Evolutionary conservation across 2,888 invertebrate genomes (phyloP), one percentile per base, ranked within the genome.

Genomic region (Arctia plantaginis): DNA sequence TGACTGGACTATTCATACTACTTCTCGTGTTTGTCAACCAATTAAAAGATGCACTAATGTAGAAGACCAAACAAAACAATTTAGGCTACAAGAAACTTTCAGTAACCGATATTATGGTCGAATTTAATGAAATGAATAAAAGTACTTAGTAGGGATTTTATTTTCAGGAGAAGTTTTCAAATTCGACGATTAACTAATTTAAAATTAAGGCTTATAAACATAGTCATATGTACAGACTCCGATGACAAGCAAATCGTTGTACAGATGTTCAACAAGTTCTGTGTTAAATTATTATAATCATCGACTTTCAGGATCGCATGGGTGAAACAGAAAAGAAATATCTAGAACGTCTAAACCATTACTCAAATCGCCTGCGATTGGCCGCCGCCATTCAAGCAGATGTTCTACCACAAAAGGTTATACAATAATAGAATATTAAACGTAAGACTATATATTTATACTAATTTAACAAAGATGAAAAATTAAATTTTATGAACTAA

Each of bases 361-460:
- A 92, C 79, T 93, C 95, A 0, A 90, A 94, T 23, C 91, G 92
- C 4, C 89, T 96, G 1, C 93, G 94, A 15, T 77, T 95, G 13
- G 95, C 95, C 10, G 94, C 95, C 0, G 94, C 95, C 0, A 81
- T 96, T 59, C 94, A 96, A 85, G 91, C 90, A 0, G 94, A 96
- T 71, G 87, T 94, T 33, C 77, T 91, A 10, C 95, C 95, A 1
- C 86, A 84, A 80, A 94, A 93, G 90, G 95, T 95, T 84, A 59
- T 20, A n/a, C 23, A 7, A 23, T 18, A 18, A 30, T 7, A 62
- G 2, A 30, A 62, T 62, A 62, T 30, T 30, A 18, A 30, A 30
- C 27, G 18, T 30, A 62, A 3, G n/a, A 6, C 59, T 6, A 27
- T 13, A 18, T 18, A 30, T 59, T 27, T 59, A 4, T 59, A 27